Percentiles rank a stretch among this genome's conserved stretches.
Evolutionary conservation across 92 coral and sea anemone genomes (phyloP).

Genomic region (Blastomussa wellsi): DNA sequence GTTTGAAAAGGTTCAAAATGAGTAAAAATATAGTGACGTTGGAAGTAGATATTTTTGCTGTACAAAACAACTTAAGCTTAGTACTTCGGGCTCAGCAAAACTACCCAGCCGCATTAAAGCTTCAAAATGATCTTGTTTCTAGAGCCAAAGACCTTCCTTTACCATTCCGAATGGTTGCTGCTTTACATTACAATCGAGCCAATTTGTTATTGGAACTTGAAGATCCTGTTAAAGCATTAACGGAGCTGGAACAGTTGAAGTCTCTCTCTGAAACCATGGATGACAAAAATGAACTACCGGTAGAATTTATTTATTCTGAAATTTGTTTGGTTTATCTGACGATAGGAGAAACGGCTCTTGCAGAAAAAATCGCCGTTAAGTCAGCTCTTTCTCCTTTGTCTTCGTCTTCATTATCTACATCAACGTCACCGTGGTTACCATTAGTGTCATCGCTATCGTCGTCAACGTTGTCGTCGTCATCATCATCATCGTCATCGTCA

Average conservation of each 20-base stretch:
- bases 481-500: neutral
- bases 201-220: neutral
- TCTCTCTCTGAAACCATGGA: neutral
- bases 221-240: neutral
- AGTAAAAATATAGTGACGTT: neutral
- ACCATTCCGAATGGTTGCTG: neutral
- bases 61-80: constrained; percentile 3
- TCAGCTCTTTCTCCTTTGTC: neutral
- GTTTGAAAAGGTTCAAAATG: neutral
- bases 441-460: neutral
- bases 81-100: neutral
- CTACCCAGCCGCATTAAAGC: neutral
- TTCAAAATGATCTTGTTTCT: neutral
- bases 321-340: neutral
- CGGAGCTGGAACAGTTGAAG: neutral
- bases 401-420: neutral
- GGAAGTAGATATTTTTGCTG: constrained; percentile 1
- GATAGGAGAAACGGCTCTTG: neutral
- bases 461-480: neutral
- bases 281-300: neutral
- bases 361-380: neutral
- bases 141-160: neutral
- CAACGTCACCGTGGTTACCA: neutral
- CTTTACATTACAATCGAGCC: neutral
- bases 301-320: neutral